Evolutionary conservation across 2,888 invertebrate genomes (phyloP).

Genomic region (Macaria notata): DNA sequence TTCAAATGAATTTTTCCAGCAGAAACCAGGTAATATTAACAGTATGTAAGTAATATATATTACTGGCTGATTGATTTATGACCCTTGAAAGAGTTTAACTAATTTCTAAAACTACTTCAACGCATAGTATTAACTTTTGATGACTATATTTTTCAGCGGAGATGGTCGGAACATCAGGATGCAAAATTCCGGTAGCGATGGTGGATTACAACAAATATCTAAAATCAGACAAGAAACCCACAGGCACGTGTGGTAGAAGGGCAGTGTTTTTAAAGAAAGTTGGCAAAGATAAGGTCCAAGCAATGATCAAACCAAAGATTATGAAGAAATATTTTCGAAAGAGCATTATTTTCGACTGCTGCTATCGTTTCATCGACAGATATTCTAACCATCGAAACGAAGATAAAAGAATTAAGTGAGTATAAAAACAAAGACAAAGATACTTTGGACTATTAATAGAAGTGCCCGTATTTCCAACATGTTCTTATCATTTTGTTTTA

Average conservation of each 20-base stretch:
- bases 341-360: slow-evolving; percentile 52
- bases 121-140: too few relatives aligned
- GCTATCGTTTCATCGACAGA: slow-evolving; percentile 54
- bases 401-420: slow-evolving; percentile 41
- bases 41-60: too few relatives aligned
- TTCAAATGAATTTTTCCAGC: slow-evolving; percentile 45
- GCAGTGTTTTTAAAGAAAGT: slow-evolving; percentile 58
- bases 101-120: too few relatives aligned
- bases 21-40: slow-evolving; percentile 39
- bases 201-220: slow-evolving; percentile 46
- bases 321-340: slow-evolving; percentile 50
- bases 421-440: slow-evolving; percentile 1
- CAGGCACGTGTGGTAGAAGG: slow-evolving; percentile 53
- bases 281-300: slow-evolving; percentile 45
- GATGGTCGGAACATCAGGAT: slow-evolving; percentile 58
- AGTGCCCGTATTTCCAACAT: too few relatives aligned
- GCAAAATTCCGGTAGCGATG: slow-evolving; percentile 58
- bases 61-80: too few relatives aligned
- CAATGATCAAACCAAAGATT: slow-evolving; percentile 46
- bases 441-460: too few relatives aligned
- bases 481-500: neutral
- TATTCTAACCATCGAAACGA: slow-evolving; percentile 30
- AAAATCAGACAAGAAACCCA: slow-evolving; percentile 30
- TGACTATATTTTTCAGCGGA: slow-evolving; percentile 41
- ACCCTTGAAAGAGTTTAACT: too few relatives aligned